Percentiles rank a stretch among this genome's conserved stretches.
These are phyloP conservation scores for Cacoxenus indagator DNA, from an alignment of 2,888 invertebrate genomes.

Conservation along the genomic window DNA sequence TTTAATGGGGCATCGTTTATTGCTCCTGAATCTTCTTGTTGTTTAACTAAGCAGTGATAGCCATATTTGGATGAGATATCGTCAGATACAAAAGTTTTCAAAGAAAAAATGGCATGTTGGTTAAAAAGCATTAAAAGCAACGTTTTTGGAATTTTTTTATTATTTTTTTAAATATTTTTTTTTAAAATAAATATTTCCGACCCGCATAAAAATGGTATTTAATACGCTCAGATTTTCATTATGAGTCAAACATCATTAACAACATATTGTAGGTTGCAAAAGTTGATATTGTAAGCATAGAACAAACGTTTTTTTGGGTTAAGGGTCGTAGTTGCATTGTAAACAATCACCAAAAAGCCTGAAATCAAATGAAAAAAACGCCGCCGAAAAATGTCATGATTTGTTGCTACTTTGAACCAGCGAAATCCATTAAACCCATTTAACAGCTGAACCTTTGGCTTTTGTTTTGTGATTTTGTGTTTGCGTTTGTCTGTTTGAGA, in stretches of 20 bases:
- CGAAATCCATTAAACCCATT: constrained; percentile 33
- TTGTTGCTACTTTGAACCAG: constrained; percentile 45
- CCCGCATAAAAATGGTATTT: no score
- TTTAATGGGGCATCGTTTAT: no score
- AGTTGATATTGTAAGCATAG: background rate
- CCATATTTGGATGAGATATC: no score
- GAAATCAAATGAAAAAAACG: background rate
- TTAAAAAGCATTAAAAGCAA: no score
- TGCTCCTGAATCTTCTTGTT: no score
- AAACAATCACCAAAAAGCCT: background rate
- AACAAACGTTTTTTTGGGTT: background rate
- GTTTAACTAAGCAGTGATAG: no score
- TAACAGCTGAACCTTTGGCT: constrained; percentile 44
- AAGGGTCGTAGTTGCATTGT: background rate
- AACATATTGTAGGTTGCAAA: background rate
- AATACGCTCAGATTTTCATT: no score
- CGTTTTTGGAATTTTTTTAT: no score
- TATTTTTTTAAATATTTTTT: no score
- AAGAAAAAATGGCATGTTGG: no score
- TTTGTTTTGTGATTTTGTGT: background rate
- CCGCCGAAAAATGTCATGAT: constrained; percentile 36
- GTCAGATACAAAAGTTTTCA: no score
- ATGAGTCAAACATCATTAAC: background rate
- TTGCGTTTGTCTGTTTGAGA: background rate
- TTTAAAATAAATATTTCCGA: no score